A percentile compares a stretch with the other conserved stretches of the same genome.
These are phyloP conservation scores for Chiropotes sagulatus DNA, from an alignment of 2,797 vertebrate species.

Conservation along the genomic window DNA sequence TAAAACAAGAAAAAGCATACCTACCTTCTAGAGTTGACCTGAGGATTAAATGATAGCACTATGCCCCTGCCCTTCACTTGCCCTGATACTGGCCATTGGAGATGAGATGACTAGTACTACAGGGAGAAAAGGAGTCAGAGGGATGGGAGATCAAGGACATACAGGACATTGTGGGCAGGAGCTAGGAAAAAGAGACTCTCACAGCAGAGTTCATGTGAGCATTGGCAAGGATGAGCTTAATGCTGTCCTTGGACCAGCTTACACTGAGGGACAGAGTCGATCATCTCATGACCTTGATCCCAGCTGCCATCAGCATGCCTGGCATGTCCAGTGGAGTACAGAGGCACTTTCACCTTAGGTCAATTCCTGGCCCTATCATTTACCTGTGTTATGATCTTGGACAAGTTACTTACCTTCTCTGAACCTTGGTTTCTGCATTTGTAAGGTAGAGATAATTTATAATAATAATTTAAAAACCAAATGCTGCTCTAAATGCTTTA, in stretches of 20 bases:
- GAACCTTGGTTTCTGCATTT: conserved; percentile 40
- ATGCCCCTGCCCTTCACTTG: background rate
- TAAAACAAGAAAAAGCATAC: background rate
- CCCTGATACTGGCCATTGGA: background rate
- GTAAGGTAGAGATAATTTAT: conserved; percentile 22
- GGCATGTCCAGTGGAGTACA: background rate
- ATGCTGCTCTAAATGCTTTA: background rate
- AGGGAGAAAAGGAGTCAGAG: background rate
- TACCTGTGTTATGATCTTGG: background rate
- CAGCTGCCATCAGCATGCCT: background rate
- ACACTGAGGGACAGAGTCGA: background rate
- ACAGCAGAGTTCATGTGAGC: background rate
- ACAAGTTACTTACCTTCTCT: conserved; percentile 4
- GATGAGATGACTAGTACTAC: background rate
- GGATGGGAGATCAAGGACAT: background rate
- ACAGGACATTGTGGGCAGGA: background rate
- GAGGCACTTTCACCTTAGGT: background rate
- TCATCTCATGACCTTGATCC: background rate
- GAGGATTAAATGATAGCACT: background rate
- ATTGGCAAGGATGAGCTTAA: background rate
- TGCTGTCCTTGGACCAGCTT: background rate
- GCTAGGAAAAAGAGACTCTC: background rate
- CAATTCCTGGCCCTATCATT: background rate
- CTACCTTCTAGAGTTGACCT: background rate
- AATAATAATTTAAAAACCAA: background rate